Percentiles rank a stretch among this genome's conserved stretches.
These are phyloP conservation scores for Caenorhabditis sp. DNA, from an alignment of 2,888 invertebrate genomes.

Conservation along the genomic window DNA sequence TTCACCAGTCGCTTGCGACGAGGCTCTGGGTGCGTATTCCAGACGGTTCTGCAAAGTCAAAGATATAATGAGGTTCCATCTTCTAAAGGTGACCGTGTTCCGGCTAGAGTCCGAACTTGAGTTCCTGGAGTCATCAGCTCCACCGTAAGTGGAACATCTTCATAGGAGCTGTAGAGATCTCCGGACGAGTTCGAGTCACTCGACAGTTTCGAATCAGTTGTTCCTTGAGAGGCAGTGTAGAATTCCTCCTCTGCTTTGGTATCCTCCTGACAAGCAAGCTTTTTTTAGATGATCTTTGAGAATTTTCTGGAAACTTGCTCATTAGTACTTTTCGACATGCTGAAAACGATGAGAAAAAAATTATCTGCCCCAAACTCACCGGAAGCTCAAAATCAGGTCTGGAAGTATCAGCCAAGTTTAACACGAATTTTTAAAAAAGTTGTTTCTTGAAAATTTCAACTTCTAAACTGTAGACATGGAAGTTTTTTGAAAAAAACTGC, in stretches of 20 bases:
- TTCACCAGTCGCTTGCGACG: not conserved
- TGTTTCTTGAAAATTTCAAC: no score
- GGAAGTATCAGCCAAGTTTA: no score
- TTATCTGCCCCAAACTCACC: no score
- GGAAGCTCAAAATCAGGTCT: no score
- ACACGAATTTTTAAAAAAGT: no score
- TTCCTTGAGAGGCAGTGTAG: constrained; percentile 27
- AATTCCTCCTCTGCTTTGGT: constrained; percentile 2
- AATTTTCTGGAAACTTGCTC: no score
- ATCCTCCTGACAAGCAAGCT: no score
- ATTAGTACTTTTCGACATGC: no score
- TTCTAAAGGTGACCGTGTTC: constrained; percentile 8
- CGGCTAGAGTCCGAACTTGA: not conserved
- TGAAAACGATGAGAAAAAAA: no score
- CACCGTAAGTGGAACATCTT: constrained; percentile 43
- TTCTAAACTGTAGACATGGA: no score
- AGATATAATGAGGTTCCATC: not conserved
- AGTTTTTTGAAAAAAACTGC: no score
- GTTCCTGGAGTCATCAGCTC: constrained; percentile 30
- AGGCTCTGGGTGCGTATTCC: not conserved
- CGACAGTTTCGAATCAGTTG: not conserved
- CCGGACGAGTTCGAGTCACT: not conserved
- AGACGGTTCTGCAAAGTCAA: constrained; percentile 13
- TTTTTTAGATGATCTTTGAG: no score
- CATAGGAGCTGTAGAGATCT: not conserved